phyloP scores from a whole-genome alignment of 1,140 invertebrate genomes.

The Drosophila gunungcola region DNA sequence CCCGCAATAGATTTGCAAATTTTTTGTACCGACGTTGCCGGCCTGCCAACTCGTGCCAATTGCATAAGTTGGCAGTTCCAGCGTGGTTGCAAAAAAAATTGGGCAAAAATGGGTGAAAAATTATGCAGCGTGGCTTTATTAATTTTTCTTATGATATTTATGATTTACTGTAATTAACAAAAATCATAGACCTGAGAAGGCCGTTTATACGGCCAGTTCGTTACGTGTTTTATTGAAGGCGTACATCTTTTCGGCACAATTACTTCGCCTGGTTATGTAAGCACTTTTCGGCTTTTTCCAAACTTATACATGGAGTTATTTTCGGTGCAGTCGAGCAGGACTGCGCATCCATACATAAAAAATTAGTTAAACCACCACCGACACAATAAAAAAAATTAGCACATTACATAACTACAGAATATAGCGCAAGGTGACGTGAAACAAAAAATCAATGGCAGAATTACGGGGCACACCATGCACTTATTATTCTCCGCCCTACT shows the following conservation, averaged over 20 bases:
- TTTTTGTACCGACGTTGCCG: background rate
- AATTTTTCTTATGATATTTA: background rate
- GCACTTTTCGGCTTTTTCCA: slow-evolving; percentile 28
- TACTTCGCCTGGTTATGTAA: slow-evolving; percentile 67
- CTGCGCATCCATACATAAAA: slow-evolving; percentile 1
- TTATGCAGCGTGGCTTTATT: slow-evolving; percentile 37
- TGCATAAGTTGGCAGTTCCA: slow-evolving; percentile 64
- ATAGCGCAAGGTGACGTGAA: slow-evolving; percentile 76
- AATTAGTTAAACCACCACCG: slow-evolving; percentile 57
- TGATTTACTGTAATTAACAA: background rate
- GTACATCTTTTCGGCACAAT: slow-evolving; percentile 4
- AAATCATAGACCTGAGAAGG: too few species aligned
- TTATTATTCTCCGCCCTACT: slow-evolving; percentile 23
- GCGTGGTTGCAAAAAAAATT: slow-evolving; percentile 42
- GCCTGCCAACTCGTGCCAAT: slow-evolving; percentile 42
- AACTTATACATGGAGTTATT: background rate
- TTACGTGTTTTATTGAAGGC: slow-evolving; percentile 8
- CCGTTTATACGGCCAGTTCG: background rate
- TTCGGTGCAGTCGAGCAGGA: slow-evolving; percentile 1
- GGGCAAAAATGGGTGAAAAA: slow-evolving; percentile 14
- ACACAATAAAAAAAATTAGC: slow-evolving; percentile 65
- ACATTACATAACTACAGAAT: slow-evolving; percentile 80
- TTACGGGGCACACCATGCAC: slow-evolving; percentile 41
- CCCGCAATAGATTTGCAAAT: background rate
- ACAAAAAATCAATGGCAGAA: slow-evolving; percentile 77